Percentiles rank a stretch among this genome's conserved stretches.
Evolutionary conservation across 2,888 invertebrate species (phyloP).

Genomic region (Leucozona laternaria): DNA sequence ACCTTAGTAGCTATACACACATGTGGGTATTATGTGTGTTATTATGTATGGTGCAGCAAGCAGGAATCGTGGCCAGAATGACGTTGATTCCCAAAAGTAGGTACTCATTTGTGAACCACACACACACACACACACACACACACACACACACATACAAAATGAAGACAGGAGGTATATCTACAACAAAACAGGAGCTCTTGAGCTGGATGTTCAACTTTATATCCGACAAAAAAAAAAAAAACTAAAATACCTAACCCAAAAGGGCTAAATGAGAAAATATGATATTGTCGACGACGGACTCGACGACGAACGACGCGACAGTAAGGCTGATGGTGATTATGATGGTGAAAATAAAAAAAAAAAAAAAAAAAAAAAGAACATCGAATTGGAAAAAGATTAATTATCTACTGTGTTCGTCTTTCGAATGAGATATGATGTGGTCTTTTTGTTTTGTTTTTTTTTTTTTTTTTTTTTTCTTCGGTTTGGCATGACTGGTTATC

Average conservation of each 20-base stretch:
- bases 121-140: constrained; percentile 35
- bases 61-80: constrained; percentile 6
- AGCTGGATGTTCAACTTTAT: constrained; percentile 55
- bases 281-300: constrained; percentile 58
- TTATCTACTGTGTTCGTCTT: constrained; percentile 63
- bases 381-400: constrained; percentile 68
- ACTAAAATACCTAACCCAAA: constrained; percentile 53
- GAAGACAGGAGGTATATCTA: background rate
- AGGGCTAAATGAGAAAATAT: constrained; percentile 67
- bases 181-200: constrained; percentile 27
- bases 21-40: constrained; percentile 64
- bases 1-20: constrained; percentile 64
- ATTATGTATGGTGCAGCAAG: constrained; percentile 47
- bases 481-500: constrained; percentile 37
- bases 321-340: constrained; percentile 6
- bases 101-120: constrained; percentile 32
- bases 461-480: background rate
- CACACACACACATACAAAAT: constrained; percentile 38
- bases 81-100: constrained; percentile 65
- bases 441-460: constrained; percentile 26
- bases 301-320: background rate
- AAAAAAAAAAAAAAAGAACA: constrained; percentile 17
- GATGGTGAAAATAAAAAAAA: constrained; percentile 17
- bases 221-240: constrained; percentile 51
- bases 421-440: constrained; percentile 47